These are phyloP conservation scores for Reticulitermes speratus DNA, from an alignment of 1,140 invertebrate species.

Conservation along the genomic window DNA sequence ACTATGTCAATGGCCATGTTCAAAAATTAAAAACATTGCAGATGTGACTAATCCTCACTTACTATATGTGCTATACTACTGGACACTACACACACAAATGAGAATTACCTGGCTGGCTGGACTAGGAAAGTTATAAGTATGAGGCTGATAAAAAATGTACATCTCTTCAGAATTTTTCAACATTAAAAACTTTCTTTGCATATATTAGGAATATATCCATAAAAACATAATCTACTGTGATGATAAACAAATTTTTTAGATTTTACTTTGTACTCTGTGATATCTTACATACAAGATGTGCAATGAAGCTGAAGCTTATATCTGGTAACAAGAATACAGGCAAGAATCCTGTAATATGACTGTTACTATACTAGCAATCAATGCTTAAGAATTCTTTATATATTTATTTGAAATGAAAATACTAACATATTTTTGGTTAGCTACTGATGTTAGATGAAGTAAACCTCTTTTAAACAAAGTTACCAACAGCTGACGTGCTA, in stretches of 20 bases:
- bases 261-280: constrained; percentile 3
- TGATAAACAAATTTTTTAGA: neutral
- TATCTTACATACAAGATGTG: constrained; percentile 18
- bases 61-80: neutral
- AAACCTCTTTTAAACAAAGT: too few relatives aligned
- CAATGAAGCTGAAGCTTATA: constrained; percentile 26
- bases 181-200: neutral
- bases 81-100: neutral
- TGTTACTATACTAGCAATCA: neutral
- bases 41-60: neutral
- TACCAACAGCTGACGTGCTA: too few relatives aligned
- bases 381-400: neutral
- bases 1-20: neutral
- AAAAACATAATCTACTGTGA: neutral
- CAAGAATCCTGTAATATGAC: neutral
- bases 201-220: neutral
- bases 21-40: neutral
- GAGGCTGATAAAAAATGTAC: neutral
- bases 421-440: too few relatives aligned
- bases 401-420: neutral
- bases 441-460: too few relatives aligned
- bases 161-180: neutral
- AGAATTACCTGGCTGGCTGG: neutral
- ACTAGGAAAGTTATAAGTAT: neutral
- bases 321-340: constrained; percentile 4